These are phyloP conservation scores for Ariolimax columbianus DNA, from an alignment of 2,888 invertebrate species.

Conservation along the genomic window DNA sequence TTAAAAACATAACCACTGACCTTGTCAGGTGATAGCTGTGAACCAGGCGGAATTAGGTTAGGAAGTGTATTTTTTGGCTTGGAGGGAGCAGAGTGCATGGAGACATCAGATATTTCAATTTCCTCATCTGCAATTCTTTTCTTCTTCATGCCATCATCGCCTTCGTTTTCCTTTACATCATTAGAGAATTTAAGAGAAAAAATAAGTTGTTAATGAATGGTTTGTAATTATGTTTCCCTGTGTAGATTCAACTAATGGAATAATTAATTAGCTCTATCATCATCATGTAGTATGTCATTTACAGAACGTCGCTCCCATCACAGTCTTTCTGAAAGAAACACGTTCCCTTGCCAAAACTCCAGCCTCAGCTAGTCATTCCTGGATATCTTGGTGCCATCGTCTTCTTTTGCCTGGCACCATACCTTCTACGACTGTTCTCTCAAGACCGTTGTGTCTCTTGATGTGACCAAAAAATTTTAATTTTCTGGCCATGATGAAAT, in stretches of 20 bases:
- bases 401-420: too few relatives aligned
- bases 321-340: too few relatives aligned
- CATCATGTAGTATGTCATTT: too few relatives aligned
- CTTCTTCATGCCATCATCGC: constrained; percentile 61
- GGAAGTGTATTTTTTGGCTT: constrained; percentile 61
- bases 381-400: too few relatives aligned
- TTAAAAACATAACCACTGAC: constrained; percentile 57
- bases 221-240: neutral
- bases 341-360: too few relatives aligned
- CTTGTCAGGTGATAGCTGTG: constrained; percentile 68
- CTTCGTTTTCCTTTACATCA: constrained; percentile 55
- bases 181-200: neutral
- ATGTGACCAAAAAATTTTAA: too few relatives aligned
- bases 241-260: neutral
- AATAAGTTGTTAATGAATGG: neutral
- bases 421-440: too few relatives aligned
- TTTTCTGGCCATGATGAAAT: too few relatives aligned
- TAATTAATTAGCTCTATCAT: too few relatives aligned
- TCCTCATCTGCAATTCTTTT: constrained; percentile 61
- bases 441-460: too few relatives aligned
- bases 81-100: constrained; percentile 69
- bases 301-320: too few relatives aligned
- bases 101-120: constrained; percentile 57
- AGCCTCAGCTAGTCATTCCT: too few relatives aligned
- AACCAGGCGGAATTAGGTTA: constrained; percentile 46